Base-by-base conservation (phyloP, 2,797 vertebrate species). In the Phalloptychus januarius region DNA sequence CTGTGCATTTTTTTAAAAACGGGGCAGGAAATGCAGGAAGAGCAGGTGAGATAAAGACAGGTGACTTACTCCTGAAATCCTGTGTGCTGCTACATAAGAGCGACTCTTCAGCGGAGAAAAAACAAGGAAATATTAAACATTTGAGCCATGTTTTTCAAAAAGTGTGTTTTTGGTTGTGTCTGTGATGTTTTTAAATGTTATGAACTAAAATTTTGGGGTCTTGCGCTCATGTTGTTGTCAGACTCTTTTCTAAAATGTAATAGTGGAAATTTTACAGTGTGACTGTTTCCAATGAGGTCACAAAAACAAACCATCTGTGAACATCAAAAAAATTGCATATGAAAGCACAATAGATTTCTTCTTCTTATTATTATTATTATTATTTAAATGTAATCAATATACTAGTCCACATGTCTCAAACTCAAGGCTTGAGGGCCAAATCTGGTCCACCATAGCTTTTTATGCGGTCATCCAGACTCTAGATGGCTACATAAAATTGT, bases 41-140 rank as follows among this genome's bases (percentile, higher is more conserved):
- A 71, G 75, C 75, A 72, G 40, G 42, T 31, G 46, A 81, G 56
- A 80, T 72, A 74, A 74, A 61, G 31, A 76, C 71, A 67, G 40
- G 58, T 42, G 15, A 73, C 52, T 54, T 67, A 56, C 16, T 63
- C 8, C 50, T 69, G 63, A 77, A 72, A 45, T 6, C 31, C 42
- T 42, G 31, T 28, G 45, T 33, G 46, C 54, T 75, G 52, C 46
- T 71, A 11, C 54, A 40, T 38, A 38, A 65, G 2, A 25, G 63
- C 2, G 20, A 38, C 63, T 67, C 36, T 40, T 38, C 36, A 38
- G 63, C 40, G 28, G 42, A 71, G 71, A 28, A 16, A 45, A 48
- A n/a, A 6, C 20, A n/a, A 69, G n/a, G 2, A 3, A 5, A n/a
- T 69, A 42, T 69, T 28, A 25, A 42, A 42, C 5, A 7, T 16